Percentiles rank a stretch among this genome's conserved stretches.
phyloP scores from a whole-genome alignment of 2,888 invertebrate species.

The Cryptus armator region DNA sequence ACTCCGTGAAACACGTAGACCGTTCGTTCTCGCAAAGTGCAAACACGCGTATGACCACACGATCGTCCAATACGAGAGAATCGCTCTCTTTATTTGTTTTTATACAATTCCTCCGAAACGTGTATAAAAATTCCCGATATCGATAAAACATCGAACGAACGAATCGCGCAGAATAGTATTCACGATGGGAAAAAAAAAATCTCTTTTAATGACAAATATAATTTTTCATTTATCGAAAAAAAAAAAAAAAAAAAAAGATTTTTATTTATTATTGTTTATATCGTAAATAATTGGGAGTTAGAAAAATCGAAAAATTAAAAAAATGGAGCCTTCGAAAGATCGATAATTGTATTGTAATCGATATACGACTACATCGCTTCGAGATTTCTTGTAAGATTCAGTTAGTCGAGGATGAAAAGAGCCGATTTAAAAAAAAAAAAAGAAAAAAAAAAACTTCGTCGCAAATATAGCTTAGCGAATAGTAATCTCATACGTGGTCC shows the following conservation, averaged over 20 bases:
- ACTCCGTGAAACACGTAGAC: conserved; percentile 3
- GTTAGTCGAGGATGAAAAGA: neutral
- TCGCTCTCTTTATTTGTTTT: neutral
- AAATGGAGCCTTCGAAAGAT: no score
- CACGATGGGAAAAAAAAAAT: neutral
- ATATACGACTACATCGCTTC: neutral
- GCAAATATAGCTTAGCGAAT: neutral
- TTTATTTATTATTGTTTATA: no score
- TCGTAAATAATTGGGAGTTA: no score
- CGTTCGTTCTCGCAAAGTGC: conserved; percentile 15
- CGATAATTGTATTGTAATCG: neutral
- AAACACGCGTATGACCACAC: conserved; percentile 7
- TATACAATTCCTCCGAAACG: neutral
- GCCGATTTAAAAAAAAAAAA: neutral
- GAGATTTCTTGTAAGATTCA: neutral
- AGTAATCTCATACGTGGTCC: neutral
- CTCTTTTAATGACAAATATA: neutral
- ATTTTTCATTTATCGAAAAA: neutral
- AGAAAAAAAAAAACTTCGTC: no score
- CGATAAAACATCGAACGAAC: neutral
- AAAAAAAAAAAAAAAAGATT: neutral
- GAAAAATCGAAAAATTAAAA: no score
- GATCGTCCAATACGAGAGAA: neutral
- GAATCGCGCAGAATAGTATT: neutral
- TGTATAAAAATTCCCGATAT: neutral